A percentile compares a stretch with the other conserved stretches of the same genome.
Conservation (phyloP, 2,113 vertebrate species). For the Eublepharis macularius region DNA sequence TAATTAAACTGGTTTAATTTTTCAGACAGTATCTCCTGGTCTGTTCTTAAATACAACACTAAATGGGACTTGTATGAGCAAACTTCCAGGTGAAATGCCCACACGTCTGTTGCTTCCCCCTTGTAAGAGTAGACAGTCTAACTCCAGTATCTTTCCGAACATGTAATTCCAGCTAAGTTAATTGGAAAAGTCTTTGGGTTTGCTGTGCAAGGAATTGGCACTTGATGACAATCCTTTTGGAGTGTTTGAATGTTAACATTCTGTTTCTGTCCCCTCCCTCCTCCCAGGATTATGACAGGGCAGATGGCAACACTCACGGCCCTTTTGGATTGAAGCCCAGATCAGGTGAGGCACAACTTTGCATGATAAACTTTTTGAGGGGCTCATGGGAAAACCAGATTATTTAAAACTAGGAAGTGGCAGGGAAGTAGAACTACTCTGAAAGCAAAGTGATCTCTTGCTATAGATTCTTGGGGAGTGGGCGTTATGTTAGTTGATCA, state of each 20-base stretch:
- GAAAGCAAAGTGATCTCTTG: background rate
- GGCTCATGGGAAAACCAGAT: background rate
- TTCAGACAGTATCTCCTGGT: background rate
- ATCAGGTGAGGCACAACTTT: conserved; percentile 83
- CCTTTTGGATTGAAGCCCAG: conserved; percentile 94
- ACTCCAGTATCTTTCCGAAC: background rate
- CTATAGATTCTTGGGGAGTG: background rate
- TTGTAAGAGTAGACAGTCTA: background rate
- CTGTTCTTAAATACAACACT: no score
- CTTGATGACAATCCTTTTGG: background rate
- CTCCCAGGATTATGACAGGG: conserved; percentile 79
- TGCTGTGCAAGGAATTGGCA: background rate
- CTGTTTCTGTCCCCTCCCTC: conserved; percentile 22
- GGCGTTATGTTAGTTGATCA: no score
- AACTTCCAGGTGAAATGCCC: background rate
- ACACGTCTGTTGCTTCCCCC: background rate
- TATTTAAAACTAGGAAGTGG: background rate
- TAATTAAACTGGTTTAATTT: background rate
- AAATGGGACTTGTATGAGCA: no score
- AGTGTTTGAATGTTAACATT: background rate
- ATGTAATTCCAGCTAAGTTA: background rate
- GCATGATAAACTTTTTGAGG: no score
- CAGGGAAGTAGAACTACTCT: background rate
- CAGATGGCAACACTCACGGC: conserved; percentile 74
- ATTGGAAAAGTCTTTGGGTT: no score